Percentiles rank a stretch among this genome's conserved stretches.
Evolutionary conservation across 2,113 vertebrate species (phyloP).

Genomic region (Lethenteron reissneri): DNA sequence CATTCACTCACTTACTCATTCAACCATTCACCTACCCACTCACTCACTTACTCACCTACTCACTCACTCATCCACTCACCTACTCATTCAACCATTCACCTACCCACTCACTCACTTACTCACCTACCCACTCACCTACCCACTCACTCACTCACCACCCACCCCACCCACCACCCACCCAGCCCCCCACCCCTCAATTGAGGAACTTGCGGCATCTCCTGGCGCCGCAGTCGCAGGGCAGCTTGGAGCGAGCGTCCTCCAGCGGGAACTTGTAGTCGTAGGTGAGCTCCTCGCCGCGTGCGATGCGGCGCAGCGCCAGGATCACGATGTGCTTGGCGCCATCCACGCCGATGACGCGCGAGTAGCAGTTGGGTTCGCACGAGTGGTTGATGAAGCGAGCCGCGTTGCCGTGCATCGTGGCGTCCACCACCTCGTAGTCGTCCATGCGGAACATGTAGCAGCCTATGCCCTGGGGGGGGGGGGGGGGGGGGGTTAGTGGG

Average conservation of each 20-base stretch:
- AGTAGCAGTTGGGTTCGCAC: constrained; percentile 83
- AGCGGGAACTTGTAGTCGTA: constrained; percentile 80
- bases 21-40: too few species aligned
- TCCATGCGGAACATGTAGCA: constrained; percentile 90
- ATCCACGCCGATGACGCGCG: constrained; percentile 65
- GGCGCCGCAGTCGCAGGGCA: constrained; percentile 61
- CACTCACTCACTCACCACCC: background rate
- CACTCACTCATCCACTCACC: too few species aligned
- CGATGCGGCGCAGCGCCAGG: constrained; percentile 61
- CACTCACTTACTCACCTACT: too few species aligned
- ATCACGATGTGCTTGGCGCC: constrained; percentile 78
- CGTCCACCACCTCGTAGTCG: constrained; percentile 73
- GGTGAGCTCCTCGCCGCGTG: constrained; percentile 67
- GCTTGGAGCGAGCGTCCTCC: constrained; percentile 52
- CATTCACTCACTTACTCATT: too few species aligned
- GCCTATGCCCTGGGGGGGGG: constrained; percentile 41
- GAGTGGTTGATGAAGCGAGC: constrained; percentile 85
- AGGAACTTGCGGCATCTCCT: constrained; percentile 58
- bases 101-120: too few species aligned
- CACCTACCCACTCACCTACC: too few species aligned
- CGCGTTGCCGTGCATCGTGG: constrained; percentile 70
- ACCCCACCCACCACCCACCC: background rate
- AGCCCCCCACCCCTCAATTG: constrained; percentile 24
- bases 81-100: too few species aligned
- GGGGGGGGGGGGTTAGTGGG: too few species aligned